Evolutionary conservation across 1,140 invertebrate species (phyloP), one percentile per base, ranked within the genome.

Genomic region (Penaeus vannamei): DNA sequence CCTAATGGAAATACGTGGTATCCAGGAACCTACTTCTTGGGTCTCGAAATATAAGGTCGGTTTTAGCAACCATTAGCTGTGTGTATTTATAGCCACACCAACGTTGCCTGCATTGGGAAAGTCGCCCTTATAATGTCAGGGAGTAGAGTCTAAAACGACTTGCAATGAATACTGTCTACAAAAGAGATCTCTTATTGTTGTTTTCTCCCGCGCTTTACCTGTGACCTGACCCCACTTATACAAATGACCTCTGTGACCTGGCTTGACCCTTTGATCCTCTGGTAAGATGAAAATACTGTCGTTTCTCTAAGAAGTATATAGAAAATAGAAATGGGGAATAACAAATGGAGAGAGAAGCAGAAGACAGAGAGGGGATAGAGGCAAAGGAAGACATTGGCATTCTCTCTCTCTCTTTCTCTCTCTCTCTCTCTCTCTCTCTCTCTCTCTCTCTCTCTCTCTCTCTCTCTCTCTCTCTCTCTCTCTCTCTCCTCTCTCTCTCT

Each of bases 141-240:
- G 62, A 3, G 1, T 19, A 36, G n/a, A 22, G 32, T 85, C 64
- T 46, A 32, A n/a, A 72, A 46, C n/a, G 64, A 36, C 23, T 62
- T 53, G 64, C 22, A 26, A 69, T 66, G 26, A 61, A 17, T 3
- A 22, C 22, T 61, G 72, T 61, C 8, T 69, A 10, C 53, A 7
- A 59, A 32, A 42, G 29, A 60, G 79, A 14, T 61, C 32, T 19
- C 61, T 86, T 79, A 79, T 86, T 86, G 84, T 86, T 86, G 84
- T 86, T 86, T 86, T 77, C 84, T 72, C 77, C 84, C 23, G 80
- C 36, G 17, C 66, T 46, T 26, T 86, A 86, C 84, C 84, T 86
- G 84, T 86, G 84, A 86, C 84, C 84, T 86, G 84, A 85, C 84
- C 84, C 69, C n/a, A 32, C 19, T n/a, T 42, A 42, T 77, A 86